phyloP scores from a whole-genome alignment of 2,888 invertebrate species.

The Branchellion lobata region DNA sequence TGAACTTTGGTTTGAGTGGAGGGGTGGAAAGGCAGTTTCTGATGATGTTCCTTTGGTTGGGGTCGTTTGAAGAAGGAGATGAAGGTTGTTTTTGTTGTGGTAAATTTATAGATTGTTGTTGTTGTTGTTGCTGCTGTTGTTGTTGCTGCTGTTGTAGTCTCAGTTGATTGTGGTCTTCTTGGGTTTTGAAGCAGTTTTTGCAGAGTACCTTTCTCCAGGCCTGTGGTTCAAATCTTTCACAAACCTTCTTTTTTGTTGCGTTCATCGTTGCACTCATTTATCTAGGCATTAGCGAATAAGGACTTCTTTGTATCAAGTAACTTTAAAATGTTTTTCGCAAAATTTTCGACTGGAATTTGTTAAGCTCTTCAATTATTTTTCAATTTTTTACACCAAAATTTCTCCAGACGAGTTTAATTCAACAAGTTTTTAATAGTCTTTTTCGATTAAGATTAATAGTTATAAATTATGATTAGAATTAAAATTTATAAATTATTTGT shows the following conservation, averaged over 20 bases:
- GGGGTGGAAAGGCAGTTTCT: conserved; percentile 19
- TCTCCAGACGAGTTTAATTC: too few species aligned
- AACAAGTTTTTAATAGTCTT: too few species aligned
- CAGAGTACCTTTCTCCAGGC: conserved; percentile 51
- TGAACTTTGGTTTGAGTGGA: conserved; percentile 10
- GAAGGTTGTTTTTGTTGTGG: background rate
- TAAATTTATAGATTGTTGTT: background rate
- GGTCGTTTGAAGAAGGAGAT: conserved; percentile 12
- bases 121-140: background rate
- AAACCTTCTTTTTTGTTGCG: conserved; percentile 39
- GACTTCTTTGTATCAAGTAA: background rate
- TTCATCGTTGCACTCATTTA: background rate
- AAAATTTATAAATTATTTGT: too few species aligned
- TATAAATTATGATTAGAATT: too few species aligned
- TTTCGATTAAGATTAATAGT: too few species aligned
- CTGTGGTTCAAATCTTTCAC: conserved; percentile 52
- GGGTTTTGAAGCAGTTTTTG: conserved; percentile 53
- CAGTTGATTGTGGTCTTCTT: conserved; percentile 44
- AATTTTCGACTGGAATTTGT: too few species aligned
- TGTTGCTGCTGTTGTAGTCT: background rate
- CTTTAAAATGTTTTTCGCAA: too few species aligned
- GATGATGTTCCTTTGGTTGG: conserved; percentile 39
- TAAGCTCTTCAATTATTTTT: too few species aligned
- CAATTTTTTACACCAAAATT: too few species aligned
- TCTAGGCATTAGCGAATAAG: background rate